phyloP scores from a whole-genome alignment of 2,797 vertebrate genomes.

The Saxicola maurus region DNA sequence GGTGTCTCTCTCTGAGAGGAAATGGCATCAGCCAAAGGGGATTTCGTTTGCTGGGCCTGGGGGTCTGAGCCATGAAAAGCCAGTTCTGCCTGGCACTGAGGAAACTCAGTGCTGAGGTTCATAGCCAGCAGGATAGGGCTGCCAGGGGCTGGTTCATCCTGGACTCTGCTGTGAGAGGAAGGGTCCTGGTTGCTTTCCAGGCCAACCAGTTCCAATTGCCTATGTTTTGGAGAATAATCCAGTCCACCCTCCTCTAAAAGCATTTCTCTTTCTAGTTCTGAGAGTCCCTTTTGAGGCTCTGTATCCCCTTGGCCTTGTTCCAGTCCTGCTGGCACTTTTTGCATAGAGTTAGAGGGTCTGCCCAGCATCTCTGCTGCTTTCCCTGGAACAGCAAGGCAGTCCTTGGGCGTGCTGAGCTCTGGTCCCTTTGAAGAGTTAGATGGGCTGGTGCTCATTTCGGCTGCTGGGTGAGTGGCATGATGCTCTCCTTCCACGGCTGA shows the following conservation, averaged over 20 bases:
- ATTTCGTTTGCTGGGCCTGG: neutral
- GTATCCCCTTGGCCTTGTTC: neutral
- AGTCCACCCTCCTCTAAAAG: neutral
- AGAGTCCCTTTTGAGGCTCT: neutral
- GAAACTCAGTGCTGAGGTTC: neutral
- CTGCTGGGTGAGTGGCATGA: neutral
- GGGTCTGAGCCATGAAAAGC: neutral
- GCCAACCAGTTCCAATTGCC: neutral
- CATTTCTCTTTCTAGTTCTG: neutral
- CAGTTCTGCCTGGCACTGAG: neutral
- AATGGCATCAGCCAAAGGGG: neutral
- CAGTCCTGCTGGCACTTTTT: neutral
- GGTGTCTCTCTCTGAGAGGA: constrained; percentile 8
- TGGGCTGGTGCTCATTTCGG: neutral
- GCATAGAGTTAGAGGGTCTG: neutral
- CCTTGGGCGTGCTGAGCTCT: neutral
- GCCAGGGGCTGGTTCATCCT: neutral
- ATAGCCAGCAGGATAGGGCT: neutral
- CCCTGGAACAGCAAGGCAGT: neutral
- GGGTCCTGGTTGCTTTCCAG: neutral
- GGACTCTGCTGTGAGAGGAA: neutral
- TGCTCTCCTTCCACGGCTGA: neutral
- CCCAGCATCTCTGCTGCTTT: constrained; percentile 5
- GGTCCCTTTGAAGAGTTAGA: neutral
- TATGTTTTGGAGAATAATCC: neutral